Evolutionary conservation across 2,113 vertebrate species (phyloP).

Genomic region (Amphilophus citrinellus): DNA sequence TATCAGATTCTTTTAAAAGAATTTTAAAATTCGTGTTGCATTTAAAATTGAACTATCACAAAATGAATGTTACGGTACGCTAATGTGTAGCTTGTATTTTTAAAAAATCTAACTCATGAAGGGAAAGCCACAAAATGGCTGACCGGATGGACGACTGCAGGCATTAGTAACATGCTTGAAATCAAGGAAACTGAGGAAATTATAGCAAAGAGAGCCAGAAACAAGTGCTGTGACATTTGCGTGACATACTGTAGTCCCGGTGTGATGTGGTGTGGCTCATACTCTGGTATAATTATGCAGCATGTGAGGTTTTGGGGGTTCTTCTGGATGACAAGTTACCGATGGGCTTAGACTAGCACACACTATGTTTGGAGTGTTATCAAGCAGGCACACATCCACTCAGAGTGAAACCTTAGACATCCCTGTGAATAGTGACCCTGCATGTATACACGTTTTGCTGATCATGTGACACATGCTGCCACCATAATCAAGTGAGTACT

Average conservation of each 20-base stretch:
- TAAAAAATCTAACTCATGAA: background rate
- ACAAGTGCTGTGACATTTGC: background rate
- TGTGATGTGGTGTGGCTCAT: background rate
- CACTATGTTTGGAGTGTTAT: conserved; percentile 37
- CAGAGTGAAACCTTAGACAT: conserved; percentile 56
- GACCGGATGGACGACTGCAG: background rate
- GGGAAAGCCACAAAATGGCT: conserved; percentile 1
- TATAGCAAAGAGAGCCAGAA: background rate
- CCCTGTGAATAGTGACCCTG: conserved; percentile 22
- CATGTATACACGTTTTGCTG: conserved; percentile 30
- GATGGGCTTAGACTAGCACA: conserved; percentile 23
- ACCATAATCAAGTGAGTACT: background rate
- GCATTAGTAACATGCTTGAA: conserved; percentile 17
- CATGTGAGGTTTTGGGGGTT: conserved; percentile 21
- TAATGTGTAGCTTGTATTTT: background rate
- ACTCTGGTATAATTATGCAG: background rate
- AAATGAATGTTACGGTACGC: background rate
- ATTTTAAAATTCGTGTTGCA: background rate
- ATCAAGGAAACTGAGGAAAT: conserved; percentile 6
- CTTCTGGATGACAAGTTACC: conserved; percentile 21
- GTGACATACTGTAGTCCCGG: conserved; percentile 9
- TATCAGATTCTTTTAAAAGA: background rate
- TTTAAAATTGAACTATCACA: background rate
- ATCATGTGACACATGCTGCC: conserved; percentile 31
- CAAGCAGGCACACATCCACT: conserved; percentile 30